Evolutionary conservation across 2,888 invertebrate species (phyloP).

Genomic region (Willowsia nigromaculata): DNA sequence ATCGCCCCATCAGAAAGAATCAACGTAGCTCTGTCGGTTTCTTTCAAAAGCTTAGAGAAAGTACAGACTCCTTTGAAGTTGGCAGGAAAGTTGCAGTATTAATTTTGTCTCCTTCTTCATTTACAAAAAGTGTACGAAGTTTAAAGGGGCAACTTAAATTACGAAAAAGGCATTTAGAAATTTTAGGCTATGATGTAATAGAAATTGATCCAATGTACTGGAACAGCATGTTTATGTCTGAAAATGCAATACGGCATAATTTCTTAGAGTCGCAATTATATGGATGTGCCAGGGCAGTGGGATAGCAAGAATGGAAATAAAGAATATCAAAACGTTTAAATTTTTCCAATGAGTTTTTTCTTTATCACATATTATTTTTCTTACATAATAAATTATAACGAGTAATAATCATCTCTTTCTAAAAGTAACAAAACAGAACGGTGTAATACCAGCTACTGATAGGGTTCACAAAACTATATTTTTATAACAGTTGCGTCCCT

Average conservation of each 20-base stretch:
- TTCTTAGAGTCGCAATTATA: constrained; percentile 79
- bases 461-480: constrained; percentile 3
- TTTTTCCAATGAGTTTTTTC: constrained; percentile 6
- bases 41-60: constrained; percentile 47
- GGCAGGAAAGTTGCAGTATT: constrained; percentile 82
- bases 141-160: constrained; percentile 83
- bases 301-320: not conserved
- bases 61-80: constrained; percentile 14
- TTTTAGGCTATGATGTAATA: constrained; percentile 84
- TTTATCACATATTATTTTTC: constrained; percentile 60
- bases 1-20: constrained; percentile 65
- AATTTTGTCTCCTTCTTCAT: constrained; percentile 81
- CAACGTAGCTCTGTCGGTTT: constrained; percentile 9
- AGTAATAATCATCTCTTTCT: constrained; percentile 60
- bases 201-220: constrained; percentile 82
- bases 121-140: constrained; percentile 81
- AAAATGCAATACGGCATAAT: constrained; percentile 81
- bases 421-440: constrained; percentile 61
- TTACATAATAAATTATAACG: constrained; percentile 63
- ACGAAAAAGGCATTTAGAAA: constrained; percentile 84
- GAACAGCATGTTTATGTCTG: constrained; percentile 83
- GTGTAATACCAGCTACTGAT: constrained; percentile 22
- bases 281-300: constrained; percentile 10
- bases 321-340: not conserved
- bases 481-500: constrained; percentile 35